Conservation (phyloP, 1,140 invertebrate species). For the Lethocerus indicus region DNA sequence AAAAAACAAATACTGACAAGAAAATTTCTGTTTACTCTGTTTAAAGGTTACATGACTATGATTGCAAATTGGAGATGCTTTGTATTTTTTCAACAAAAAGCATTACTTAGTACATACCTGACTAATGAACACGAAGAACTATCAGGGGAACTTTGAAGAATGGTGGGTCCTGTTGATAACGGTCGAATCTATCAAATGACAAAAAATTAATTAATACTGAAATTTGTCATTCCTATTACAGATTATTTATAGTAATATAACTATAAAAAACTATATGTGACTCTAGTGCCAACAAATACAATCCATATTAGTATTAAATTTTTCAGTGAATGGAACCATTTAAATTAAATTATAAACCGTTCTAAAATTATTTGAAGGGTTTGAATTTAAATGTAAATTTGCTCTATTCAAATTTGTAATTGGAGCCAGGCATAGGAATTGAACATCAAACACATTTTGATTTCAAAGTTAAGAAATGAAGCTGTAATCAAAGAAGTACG, state of each 20-base stretch:
- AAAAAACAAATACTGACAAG: neutral
- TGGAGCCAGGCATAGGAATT: too few relatives aligned
- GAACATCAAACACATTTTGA: too few relatives aligned
- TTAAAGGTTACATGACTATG: neutral
- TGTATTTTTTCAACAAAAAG: neutral
- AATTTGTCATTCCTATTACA: neutral
- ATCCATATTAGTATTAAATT: neutral
- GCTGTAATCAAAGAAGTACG: too few relatives aligned
- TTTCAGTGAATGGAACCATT: neutral
- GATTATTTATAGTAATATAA: neutral
- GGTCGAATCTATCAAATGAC: constrained; percentile 36
- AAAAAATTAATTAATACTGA: neutral
- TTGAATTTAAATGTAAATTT: too few relatives aligned
- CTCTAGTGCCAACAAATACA: neutral
- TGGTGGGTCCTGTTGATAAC: constrained; percentile 35
- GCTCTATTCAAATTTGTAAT: too few relatives aligned
- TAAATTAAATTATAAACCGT: neutral
- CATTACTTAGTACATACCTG: constrained; percentile 24
- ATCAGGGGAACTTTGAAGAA: constrained; percentile 32
- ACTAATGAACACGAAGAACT: constrained; percentile 31
- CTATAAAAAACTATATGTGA: neutral
- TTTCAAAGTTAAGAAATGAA: too few relatives aligned
- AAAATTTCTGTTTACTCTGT: neutral
- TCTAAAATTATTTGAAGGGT: neutral
- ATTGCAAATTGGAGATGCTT: neutral